Percentiles rank a stretch among this genome's conserved stretches.
Conservation (phyloP, 1,140 invertebrate species). For the Drosophila ironensis region DNA sequence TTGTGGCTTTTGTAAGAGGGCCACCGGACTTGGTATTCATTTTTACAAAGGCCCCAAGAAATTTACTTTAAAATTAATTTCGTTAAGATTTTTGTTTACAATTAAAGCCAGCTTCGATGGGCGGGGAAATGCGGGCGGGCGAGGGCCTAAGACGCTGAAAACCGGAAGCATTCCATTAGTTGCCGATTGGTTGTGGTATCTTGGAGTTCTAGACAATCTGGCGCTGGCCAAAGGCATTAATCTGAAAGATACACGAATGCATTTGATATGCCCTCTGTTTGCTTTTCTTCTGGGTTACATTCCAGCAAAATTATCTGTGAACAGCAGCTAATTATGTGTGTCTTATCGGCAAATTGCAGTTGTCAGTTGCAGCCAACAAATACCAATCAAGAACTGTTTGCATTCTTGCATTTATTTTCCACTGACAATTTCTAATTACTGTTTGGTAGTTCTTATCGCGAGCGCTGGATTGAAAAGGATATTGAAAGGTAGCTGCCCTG, state of each 20-base stretch:
- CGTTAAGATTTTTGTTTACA: slow-evolving; percentile 65
- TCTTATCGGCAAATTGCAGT: slow-evolving; percentile 67
- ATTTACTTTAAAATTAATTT: slow-evolving; percentile 73
- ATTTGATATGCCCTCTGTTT: neutral
- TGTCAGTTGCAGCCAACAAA: slow-evolving; percentile 47
- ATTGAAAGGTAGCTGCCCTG: too few species aligned
- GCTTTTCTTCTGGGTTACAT: slow-evolving; percentile 9
- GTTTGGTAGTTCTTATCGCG: slow-evolving; percentile 12
- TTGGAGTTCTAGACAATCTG: neutral
- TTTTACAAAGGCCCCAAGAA: slow-evolving; percentile 67
- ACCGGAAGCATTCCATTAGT: slow-evolving; percentile 63
- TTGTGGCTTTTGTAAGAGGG: slow-evolving; percentile 57
- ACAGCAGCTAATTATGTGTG: slow-evolving; percentile 62
- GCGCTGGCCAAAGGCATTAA: neutral
- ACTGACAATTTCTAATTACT: slow-evolving; percentile 65
- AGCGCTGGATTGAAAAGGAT: neutral
- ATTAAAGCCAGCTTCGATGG: slow-evolving; percentile 27
- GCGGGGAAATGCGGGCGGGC: slow-evolving; percentile 57
- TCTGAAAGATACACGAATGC: slow-evolving; percentile 2
- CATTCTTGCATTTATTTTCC: slow-evolving; percentile 59
- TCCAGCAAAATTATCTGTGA: slow-evolving; percentile 43
- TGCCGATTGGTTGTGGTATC: slow-evolving; percentile 56
- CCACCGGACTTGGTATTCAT: slow-evolving; percentile 54
- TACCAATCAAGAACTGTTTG: slow-evolving; percentile 69
- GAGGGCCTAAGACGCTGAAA: slow-evolving; percentile 20